Percentiles rank a stretch among this genome's conserved stretches.
Conservation (phyloP, 2,888 invertebrate genomes). For the Apamea monoglypha region DNA sequence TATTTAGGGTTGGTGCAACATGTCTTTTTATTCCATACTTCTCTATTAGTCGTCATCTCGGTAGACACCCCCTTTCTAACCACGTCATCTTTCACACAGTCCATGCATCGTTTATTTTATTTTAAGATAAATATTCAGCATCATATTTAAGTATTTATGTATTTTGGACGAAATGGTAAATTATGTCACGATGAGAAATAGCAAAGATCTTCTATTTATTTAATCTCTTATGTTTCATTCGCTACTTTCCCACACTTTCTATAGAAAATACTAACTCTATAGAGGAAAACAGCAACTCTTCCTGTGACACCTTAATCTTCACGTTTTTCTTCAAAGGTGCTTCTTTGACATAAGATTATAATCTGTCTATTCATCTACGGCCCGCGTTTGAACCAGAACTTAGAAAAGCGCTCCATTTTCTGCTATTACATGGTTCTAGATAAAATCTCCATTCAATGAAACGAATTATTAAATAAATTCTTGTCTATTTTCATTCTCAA, state of each 20-base stretch:
- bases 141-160: neutral
- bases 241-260: conserved; percentile 27
- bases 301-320: conserved; percentile 13
- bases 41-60: too few species aligned
- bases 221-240: neutral
- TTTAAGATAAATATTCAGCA: neutral
- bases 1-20: too few species aligned
- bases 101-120: too few species aligned
- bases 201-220: neutral
- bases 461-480: conserved; percentile 10
- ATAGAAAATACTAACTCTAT: conserved; percentile 16
- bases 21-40: too few species aligned
- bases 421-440: conserved; percentile 1
- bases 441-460: conserved; percentile 20
- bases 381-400: conserved; percentile 18
- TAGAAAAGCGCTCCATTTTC: conserved; percentile 16
- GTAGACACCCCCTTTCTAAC: too few species aligned
- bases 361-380: conserved; percentile 45
- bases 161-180: neutral
- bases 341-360: conserved; percentile 46
- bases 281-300: neutral
- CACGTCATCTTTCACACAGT: too few species aligned
- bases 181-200: neutral
- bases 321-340: conserved; percentile 32
- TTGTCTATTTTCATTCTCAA: neutral